These are phyloP conservation scores for Argyresthia goedartella DNA, from an alignment of 2,888 invertebrate genomes.

Conservation along the genomic window DNA sequence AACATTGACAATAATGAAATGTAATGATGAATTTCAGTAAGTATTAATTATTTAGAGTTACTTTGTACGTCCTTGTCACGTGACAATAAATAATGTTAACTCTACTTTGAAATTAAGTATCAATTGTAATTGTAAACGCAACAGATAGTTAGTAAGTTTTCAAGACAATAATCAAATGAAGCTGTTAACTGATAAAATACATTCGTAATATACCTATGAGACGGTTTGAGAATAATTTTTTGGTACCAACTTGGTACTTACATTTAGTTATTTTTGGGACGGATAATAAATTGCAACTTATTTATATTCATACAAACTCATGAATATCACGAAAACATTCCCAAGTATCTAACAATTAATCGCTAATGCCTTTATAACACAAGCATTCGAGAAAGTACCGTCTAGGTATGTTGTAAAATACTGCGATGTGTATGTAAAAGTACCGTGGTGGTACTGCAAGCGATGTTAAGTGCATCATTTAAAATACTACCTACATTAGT, in stretches of 20 bases:
- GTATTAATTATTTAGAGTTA: neutral
- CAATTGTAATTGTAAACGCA: conserved; percentile 6
- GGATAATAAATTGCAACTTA: too few relatives aligned
- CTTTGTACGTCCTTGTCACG: conserved; percentile 4
- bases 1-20: conserved; percentile 34
- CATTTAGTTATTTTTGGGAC: neutral
- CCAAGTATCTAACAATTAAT: too few relatives aligned
- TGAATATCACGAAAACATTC: too few relatives aligned
- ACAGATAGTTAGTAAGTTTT: neutral
- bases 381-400: too few relatives aligned
- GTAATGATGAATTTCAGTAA: conserved; percentile 11
- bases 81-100: conserved; percentile 7
- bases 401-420: too few relatives aligned
- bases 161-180: neutral
- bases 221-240: neutral
- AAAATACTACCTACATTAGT: too few relatives aligned
- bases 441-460: too few relatives aligned
- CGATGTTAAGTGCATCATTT: too few relatives aligned
- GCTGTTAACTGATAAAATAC: neutral
- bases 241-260: neutral
- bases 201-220: neutral
- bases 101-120: conserved; percentile 3
- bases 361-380: too few relatives aligned
- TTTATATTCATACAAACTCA: too few relatives aligned
- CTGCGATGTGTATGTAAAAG: too few relatives aligned